Evolutionary conservation across 2,888 invertebrate genomes (phyloP), one percentile per base, ranked within the genome.

Genomic region (Phaonia tiefii): DNA sequence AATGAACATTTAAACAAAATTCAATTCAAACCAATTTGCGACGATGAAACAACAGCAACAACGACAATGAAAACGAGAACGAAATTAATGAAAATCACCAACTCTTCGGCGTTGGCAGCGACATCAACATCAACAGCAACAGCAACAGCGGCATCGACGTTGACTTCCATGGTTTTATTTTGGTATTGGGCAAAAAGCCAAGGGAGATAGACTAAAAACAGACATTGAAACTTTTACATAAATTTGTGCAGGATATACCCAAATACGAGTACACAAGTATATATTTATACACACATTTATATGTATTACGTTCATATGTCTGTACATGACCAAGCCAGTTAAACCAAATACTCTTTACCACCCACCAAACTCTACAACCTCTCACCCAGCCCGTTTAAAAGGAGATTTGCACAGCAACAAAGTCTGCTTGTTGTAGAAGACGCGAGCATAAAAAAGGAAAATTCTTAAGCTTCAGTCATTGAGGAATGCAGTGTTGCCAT

Each of bases 1-100:
- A 78, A 78, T 42, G 78, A 75, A 78, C 81, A 75, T 81, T 81
- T 81, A 78, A 81, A 72, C 78, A 81, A 65, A 78, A 81, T 81
- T 81, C 81, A 81, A 81, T 81, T 81, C 81, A 81, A 81, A 81
- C 75, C 81, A 81, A 81, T 81, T 81, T 78, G 72, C 71, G 77
- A 37, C 46, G 17, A 63, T 46, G 37, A 73, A 65, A 8, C 22
- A n/a, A 31, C 31, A 3, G 42, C 37, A 63, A 42, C 11, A 31
- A 39, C 7, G 13, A 42, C n/a, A 63, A 31, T 49, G 46, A 31
- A 56, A 72, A 66, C 17, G 54, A 73, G 39, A 58, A 74, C 17
- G 63, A 81, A 70, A 74, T 58, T 66, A 63, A 79, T 74, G 77
- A 72, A 56, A 73, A 83, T 63, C 54, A 26, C 31, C 76, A 73